Base-by-base conservation (phyloP, 2,113 vertebrate species). In the Tinamus guttatus region DNA sequence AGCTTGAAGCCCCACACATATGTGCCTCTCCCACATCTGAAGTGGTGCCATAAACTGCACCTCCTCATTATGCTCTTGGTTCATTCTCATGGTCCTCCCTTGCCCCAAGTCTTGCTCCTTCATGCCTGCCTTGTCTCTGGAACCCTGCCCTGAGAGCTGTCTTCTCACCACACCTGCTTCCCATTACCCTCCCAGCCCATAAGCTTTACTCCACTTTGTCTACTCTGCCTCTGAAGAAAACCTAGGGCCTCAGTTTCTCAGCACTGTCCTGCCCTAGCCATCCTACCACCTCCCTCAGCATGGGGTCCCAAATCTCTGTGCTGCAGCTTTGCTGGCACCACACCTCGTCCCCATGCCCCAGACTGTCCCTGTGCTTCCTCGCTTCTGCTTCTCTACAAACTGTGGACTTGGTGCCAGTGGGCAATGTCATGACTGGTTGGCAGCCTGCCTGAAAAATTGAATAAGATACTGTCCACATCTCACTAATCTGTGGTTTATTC, bases 61-160 rank as follows among this genome's bases (percentile, higher is more conserved):
- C 69, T 75, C 68, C 51, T 94, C 38, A 40, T 93, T 89, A 60
- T 36, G 41, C 60, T 75, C 41, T 25, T 30, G 41, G 19, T 76
- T 95, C 19, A 4, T 94, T 95, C 86, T 91, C 77, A 21, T 71
- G 83, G 65, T 78, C 83, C 94, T 93, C 88, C 90, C 92, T 81
- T 5, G 86, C 91, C 77, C 27, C 62, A 19, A 65, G 91, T 92
- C 83, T 75, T 22, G 1, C n/a, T 84, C 60, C 88, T 85, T 70
- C 2, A 0, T 63, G 56, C 64, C 19, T 88, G 60, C 64, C 54
- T 84, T 83, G 41, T 9, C 11, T 47, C 34, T 90, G 94, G 76
- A 86, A 84, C 51, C 7, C 71, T 94, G 94, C 82, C 94, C n/a
- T 75, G 65, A 52, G 81, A 71, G 7, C 76, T 93, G 32, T 14